These are phyloP conservation scores for Drosophila nr. medialis DNA, from an alignment of 2,888 invertebrate genomes.

Conservation along the genomic window DNA sequence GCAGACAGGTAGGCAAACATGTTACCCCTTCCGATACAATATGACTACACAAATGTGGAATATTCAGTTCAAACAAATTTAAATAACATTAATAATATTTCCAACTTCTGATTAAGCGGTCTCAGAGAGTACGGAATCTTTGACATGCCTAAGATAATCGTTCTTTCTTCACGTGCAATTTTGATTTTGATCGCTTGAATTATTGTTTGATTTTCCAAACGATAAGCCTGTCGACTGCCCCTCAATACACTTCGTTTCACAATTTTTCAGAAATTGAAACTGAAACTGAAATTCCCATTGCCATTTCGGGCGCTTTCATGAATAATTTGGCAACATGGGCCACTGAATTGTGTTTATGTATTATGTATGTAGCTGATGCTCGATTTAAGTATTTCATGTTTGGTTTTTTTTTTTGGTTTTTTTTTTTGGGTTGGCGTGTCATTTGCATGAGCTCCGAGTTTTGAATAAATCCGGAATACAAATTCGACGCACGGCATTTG, in stretches of 20 bases:
- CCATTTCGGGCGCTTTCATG: slow-evolving; percentile 49
- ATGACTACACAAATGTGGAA: neutral
- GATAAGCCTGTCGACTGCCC: neutral
- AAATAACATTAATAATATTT: neutral
- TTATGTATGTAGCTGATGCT: slow-evolving; percentile 24
- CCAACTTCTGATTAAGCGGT: neutral
- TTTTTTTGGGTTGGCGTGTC: slow-evolving; percentile 12
- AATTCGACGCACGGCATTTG: slow-evolving; percentile 47
- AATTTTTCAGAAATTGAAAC: slow-evolving; percentile 24
- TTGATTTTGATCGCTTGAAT: neutral
- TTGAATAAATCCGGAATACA: slow-evolving; percentile 47
- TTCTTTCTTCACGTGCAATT: neutral
- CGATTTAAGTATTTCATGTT: slow-evolving; percentile 7
- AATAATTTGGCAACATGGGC: slow-evolving; percentile 41
- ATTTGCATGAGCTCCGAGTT: slow-evolving; percentile 50
- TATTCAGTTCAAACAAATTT: neutral
- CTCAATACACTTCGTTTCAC: slow-evolving; percentile 35
- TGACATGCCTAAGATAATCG: neutral
- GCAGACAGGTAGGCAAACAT: neutral
- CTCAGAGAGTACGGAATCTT: neutral
- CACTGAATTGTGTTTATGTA: slow-evolving; percentile 28
- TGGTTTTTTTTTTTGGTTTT: slow-evolving; percentile 11
- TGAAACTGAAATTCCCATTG: slow-evolving; percentile 45
- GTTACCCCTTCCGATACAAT: neutral
- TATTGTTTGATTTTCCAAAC: neutral